Conservation (phyloP, 2,888 invertebrate species). For the Tenthredo notha region DNA sequence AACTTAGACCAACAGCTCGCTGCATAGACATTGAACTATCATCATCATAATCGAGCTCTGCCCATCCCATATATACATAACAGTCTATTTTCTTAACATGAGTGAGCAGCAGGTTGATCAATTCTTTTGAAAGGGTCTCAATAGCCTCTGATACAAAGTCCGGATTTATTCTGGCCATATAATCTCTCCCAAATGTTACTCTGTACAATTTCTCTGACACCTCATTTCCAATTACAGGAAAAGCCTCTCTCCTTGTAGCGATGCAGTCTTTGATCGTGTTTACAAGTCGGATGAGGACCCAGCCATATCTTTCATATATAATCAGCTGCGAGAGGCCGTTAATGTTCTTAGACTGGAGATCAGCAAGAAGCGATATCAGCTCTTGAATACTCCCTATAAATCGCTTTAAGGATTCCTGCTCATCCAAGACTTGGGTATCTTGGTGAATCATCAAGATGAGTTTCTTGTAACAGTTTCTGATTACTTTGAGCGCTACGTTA, state of each 20-base stretch:
- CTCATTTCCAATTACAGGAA: conserved; percentile 53
- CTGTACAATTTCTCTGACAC: conserved; percentile 64
- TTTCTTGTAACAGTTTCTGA: conserved; percentile 65
- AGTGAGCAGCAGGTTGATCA: conserved; percentile 65
- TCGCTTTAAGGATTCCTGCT: conserved; percentile 59
- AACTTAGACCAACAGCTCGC: conserved; percentile 69
- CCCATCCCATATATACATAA: conserved; percentile 71
- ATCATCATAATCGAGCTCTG: conserved; percentile 62
- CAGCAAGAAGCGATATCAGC: conserved; percentile 63
- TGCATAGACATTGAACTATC: conserved; percentile 67
- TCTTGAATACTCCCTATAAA: conserved; percentile 66
- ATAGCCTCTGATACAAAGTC: conserved; percentile 49
- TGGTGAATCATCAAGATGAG: conserved; percentile 55
- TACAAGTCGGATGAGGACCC: conserved; percentile 66
- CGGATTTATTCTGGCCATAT: conserved; percentile 58
- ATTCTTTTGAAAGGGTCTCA: conserved; percentile 61
- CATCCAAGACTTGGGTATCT: conserved; percentile 63
- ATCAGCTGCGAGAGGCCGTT: conserved; percentile 55
- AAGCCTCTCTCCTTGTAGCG: conserved; percentile 57
- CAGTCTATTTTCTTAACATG: conserved; percentile 70
- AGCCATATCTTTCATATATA: conserved; percentile 64
- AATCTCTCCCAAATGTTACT: conserved; percentile 67
- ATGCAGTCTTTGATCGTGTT: conserved; percentile 63
- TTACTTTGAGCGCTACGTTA: conserved; percentile 59
- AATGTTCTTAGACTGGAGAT: conserved; percentile 61